Conservation (phyloP, 2,888 invertebrate genomes). For the Molanna angustata region DNA sequence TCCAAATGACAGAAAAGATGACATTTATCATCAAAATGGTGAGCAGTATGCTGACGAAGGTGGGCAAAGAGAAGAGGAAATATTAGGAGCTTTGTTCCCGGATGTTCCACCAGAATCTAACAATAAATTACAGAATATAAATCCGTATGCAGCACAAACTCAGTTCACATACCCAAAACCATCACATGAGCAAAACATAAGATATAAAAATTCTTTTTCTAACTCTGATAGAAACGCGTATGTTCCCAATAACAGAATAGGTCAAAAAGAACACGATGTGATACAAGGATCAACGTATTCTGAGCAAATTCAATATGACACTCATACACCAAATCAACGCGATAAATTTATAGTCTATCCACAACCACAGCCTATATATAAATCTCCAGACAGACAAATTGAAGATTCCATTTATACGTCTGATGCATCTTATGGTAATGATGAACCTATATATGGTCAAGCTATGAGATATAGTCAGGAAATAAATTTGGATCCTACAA, state of each 20-base stretch:
- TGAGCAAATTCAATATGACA: constrained; percentile 45
- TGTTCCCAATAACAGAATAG: constrained; percentile 42
- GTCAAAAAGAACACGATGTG: constrained; percentile 52
- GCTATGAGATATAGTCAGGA: constrained; percentile 40
- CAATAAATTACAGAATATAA: constrained; percentile 38
- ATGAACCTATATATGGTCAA: constrained; percentile 47
- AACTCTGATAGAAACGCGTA: constrained; percentile 46
- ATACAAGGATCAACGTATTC: constrained; percentile 51
- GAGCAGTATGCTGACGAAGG: constrained; percentile 66
- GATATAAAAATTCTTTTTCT: constrained; percentile 48
- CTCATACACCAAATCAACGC: constrained; percentile 34
- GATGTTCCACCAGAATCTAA: constrained; percentile 60
- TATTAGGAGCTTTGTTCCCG: constrained; percentile 70
- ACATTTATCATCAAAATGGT: constrained; percentile 63
- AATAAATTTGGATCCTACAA: constrained; percentile 41
- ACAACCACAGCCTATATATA: constrained; percentile 30
- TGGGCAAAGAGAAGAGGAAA: constrained; percentile 74
- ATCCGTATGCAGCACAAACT: constrained; percentile 48
- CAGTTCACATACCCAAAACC: constrained; percentile 42
- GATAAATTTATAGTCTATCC: constrained; percentile 26
- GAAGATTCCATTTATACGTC: constrained; percentile 17
- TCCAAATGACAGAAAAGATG: constrained; percentile 59
- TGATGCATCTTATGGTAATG: constrained; percentile 19
- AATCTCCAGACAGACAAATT: constrained; percentile 19
- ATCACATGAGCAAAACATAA: constrained; percentile 44